phyloP scores from a whole-genome alignment of 2,113 vertebrate species.

The Epinephelus fuscoguttatus region DNA sequence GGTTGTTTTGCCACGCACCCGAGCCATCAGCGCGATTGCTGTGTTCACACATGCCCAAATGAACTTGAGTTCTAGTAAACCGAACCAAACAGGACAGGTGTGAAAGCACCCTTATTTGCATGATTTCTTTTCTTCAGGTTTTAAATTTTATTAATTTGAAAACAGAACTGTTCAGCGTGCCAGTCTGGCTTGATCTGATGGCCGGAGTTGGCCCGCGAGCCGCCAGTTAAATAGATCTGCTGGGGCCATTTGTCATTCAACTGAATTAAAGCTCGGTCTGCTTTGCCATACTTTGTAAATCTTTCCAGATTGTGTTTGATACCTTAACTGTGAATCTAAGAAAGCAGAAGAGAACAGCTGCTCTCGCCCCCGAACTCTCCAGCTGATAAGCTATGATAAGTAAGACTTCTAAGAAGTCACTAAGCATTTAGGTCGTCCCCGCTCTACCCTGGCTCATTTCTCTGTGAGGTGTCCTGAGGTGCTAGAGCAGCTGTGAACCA shows the following conservation, averaged over 20 bases:
- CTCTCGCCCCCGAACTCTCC: background rate
- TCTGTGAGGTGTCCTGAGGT: slow-evolving; percentile 49
- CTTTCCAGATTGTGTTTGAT: background rate
- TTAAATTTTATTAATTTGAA: too few relatives aligned
- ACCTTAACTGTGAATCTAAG: slow-evolving; percentile 11
- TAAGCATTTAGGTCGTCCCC: slow-evolving; percentile 50
- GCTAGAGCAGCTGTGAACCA: slow-evolving; percentile 64
- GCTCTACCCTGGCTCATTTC: slow-evolving; percentile 41
- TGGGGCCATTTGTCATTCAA: background rate
- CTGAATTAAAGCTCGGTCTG: background rate
- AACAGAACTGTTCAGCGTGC: too few relatives aligned
- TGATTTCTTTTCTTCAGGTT: too few relatives aligned
- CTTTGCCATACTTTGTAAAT: background rate
- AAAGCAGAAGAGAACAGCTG: slow-evolving; percentile 12
- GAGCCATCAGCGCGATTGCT: too few relatives aligned
- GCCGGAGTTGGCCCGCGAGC: too few relatives aligned
- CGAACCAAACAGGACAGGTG: too few relatives aligned
- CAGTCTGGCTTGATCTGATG: too few relatives aligned
- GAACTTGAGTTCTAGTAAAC: too few relatives aligned
- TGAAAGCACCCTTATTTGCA: too few relatives aligned
- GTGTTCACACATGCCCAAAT: too few relatives aligned
- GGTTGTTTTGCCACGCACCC: too few relatives aligned
- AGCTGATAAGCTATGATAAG: slow-evolving; percentile 41
- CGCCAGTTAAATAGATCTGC: too few relatives aligned
- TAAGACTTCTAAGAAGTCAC: slow-evolving; percentile 32